Evolutionary conservation across 1,140 invertebrate genomes (phyloP), one percentile per base, ranked within the genome.

Genomic region (Ceratosolen solmsi): DNA sequence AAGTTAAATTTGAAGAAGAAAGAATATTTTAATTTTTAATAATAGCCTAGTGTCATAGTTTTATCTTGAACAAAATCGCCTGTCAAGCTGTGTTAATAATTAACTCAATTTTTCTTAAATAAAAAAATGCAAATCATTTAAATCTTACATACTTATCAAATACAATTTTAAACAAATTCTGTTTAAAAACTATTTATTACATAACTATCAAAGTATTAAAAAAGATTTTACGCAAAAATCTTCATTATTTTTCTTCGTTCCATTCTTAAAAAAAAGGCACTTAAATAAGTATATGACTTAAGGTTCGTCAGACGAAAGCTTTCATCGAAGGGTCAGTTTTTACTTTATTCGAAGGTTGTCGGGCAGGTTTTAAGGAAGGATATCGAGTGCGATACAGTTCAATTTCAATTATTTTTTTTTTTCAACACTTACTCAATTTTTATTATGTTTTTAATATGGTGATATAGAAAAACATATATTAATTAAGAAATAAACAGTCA

Each of bases 391-490:
- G 58, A 77, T 77, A 78, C 72, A 78, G 78, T 82, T 76, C 27
- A 70, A 80, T 72, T 80, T 38, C 30, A 70, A 80, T 84, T 73
- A 80, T 84, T 73, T 82, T 82, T 78, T 84, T 84, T 84, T 78
- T 77, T 88, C 86, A 91, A 92, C 91, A 92, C 90, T 91, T 90
- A 91, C 85, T 90, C 88, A 90, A 88, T 87, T 90, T 89, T 89
- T 89, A 90, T 91, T 91, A 90, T 89, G 87, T 86, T 88, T 91
- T 84, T 91, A 91, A 89, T 91, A 91, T 85, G 89, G 89, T 91
- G 88, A 91, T 89, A 91, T 91, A 92, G 90, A 91, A 86, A 89
- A 89, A 88, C 90, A 90, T 90, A 91, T 90, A 90, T 89, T 91
- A 88, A 89, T 91, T 89, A 86, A 87, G 88, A 91, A 92, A 91